Evolutionary conservation across 2,797 vertebrate species (phyloP).

Genomic region (Anguilla marmorata): DNA sequence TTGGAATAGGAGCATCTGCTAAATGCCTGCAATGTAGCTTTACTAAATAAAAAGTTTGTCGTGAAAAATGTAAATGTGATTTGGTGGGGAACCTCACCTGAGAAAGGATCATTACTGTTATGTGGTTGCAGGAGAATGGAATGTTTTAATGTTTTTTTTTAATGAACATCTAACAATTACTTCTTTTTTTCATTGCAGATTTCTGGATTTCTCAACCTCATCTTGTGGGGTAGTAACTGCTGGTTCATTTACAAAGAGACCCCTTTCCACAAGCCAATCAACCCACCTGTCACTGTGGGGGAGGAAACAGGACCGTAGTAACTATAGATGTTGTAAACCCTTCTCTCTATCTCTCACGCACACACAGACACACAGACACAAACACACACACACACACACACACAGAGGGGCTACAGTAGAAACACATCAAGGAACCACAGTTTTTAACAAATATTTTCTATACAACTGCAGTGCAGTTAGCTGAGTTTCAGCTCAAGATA

Average conservation of each 20-base stretch:
- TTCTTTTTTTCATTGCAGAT: constrained; percentile 65
- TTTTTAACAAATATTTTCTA: constrained; percentile 15
- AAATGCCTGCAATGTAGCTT: too few relatives aligned
- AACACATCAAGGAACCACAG: constrained; percentile 39
- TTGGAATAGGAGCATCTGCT: too few relatives aligned
- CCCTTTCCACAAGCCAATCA: constrained; percentile 76
- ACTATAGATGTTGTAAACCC: constrained; percentile 26
- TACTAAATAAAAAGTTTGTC: neutral
- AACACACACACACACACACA: constrained; percentile 22
- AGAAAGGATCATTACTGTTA: neutral
- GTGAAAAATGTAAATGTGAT: neutral
- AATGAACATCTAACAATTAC: neutral
- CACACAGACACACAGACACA: constrained; percentile 34
- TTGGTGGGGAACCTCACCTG: neutral
- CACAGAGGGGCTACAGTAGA: neutral
- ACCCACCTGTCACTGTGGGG: constrained; percentile 63
- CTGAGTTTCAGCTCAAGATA: constrained; percentile 32
- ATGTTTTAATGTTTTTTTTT: neutral
- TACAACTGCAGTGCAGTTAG: neutral
- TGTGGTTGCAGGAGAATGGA: neutral
- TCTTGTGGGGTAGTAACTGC: constrained; percentile 91
- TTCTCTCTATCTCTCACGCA: neutral
- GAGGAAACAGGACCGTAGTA: constrained; percentile 66
- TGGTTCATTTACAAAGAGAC: constrained; percentile 97
- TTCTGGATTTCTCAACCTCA: constrained; percentile 89